These are phyloP conservation scores for Aplysina aerophoba DNA, from an alignment of 37 sponge, comb jelly and placozoan genomes.

Conservation along the genomic window DNA sequence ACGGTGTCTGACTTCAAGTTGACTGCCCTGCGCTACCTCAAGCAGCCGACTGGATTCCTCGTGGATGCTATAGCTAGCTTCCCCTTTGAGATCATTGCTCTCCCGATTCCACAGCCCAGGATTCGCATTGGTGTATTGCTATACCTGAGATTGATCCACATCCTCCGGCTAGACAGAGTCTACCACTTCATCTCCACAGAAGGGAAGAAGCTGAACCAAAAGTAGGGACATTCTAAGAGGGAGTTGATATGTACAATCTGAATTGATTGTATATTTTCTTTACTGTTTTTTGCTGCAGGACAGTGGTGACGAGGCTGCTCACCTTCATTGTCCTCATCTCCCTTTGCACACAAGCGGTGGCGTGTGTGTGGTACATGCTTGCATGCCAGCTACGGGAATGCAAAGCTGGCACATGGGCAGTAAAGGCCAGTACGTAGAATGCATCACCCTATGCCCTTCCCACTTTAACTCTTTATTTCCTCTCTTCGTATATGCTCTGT, in stretches of 20 bases:
- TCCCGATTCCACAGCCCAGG: slow-evolving; percentile 38
- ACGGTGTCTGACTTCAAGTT: slow-evolving; percentile 45
- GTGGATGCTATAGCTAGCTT: slow-evolving; percentile 54
- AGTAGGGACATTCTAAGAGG: too few relatives aligned
- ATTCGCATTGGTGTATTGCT: slow-evolving; percentile 37
- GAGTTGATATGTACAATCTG: too few relatives aligned
- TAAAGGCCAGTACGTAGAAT: slow-evolving; percentile 1
- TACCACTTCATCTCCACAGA: slow-evolving; percentile 55
- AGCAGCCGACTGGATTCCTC: slow-evolving; percentile 45
- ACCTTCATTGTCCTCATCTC: slow-evolving; percentile 73
- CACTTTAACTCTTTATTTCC: too few relatives aligned
- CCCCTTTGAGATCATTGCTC: slow-evolving; percentile 65
- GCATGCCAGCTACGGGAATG: slow-evolving; percentile 63
- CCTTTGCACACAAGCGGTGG: slow-evolving; percentile 68
- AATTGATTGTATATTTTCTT: too few relatives aligned
- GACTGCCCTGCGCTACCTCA: slow-evolving; percentile 66
- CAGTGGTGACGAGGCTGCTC: slow-evolving; percentile 53
- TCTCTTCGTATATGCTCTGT: too few relatives aligned
- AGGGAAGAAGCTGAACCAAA: slow-evolving; percentile 70
- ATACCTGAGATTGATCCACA: slow-evolving; percentile 59
- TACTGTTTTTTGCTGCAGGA: too few relatives aligned
- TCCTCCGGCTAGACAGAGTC: slow-evolving; percentile 51
- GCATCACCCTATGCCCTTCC: too few relatives aligned
- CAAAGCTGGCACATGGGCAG: slow-evolving; percentile 60
- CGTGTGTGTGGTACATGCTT: slow-evolving; percentile 79